Percentiles rank a stretch among this genome's conserved stretches.
These are phyloP conservation scores for Xyliphius kryptos DNA, from an alignment of 2,113 vertebrate genomes.

Conservation along the genomic window DNA sequence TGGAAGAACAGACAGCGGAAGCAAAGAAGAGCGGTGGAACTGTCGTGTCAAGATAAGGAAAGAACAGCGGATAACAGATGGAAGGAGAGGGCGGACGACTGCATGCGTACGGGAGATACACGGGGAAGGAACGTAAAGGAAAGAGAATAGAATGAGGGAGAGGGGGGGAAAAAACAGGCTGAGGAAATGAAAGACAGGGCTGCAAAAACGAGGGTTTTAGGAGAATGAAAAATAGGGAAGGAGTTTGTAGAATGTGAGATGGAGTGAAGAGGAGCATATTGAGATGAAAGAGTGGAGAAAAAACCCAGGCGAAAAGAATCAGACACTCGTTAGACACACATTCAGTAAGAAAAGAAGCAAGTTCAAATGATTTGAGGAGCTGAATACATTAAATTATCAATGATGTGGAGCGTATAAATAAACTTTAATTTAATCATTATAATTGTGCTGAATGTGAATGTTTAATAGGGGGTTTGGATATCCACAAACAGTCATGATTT, in stretches of 20 bases:
- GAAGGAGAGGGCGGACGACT: constrained; percentile 40
- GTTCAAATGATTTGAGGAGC: too few species aligned
- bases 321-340: constrained; percentile 13
- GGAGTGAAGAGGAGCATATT: constrained; percentile 25
- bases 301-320: constrained; percentile 25
- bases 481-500: too few species aligned
- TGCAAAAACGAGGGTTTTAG: constrained; percentile 41
- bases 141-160: constrained; percentile 27
- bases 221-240: constrained; percentile 39
- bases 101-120: constrained; percentile 15
- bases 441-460: too few species aligned
- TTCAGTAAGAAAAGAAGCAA: too few species aligned
- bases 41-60: constrained; percentile 40
- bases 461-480: too few species aligned
- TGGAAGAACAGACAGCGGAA: constrained; percentile 35
- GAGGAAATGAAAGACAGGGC: constrained; percentile 15
- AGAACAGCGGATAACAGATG: constrained; percentile 48
- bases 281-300: constrained; percentile 19
- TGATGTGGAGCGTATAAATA: too few species aligned
- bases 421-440: too few species aligned
- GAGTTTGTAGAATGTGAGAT: constrained; percentile 30
- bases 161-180: constrained; percentile 10
- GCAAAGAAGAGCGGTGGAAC: constrained; percentile 20
- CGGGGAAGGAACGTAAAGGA: constrained; percentile 29
- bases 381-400: too few species aligned